phyloP scores from a whole-genome alignment of 2,888 invertebrate genomes.

The Tuta absoluta region DNA sequence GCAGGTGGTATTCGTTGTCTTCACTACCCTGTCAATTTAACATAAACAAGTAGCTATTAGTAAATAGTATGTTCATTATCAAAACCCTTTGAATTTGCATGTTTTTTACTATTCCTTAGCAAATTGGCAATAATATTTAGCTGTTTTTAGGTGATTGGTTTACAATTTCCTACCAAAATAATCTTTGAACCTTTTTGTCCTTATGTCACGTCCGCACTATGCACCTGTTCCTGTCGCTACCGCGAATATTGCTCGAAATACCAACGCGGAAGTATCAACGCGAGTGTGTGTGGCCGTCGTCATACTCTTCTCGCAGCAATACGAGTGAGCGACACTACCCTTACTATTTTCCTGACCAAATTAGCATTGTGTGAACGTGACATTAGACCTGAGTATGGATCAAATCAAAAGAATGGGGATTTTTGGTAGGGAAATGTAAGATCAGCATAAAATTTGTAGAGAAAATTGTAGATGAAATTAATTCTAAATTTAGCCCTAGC shows the following conservation, averaged over 20 bases:
- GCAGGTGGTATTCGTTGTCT: neutral
- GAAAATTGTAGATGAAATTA: constrained; percentile 28
- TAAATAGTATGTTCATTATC: neutral
- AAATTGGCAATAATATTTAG: constrained; percentile 5
- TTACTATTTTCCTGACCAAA: no score
- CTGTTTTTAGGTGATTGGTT: constrained; percentile 17
- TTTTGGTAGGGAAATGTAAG: neutral
- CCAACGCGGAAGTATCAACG: no score
- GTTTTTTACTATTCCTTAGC: constrained; percentile 15
- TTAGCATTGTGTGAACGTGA: no score
- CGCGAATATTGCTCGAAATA: no score
- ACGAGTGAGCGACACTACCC: no score
- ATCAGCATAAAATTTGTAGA: constrained; percentile 13
- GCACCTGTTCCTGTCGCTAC: no score
- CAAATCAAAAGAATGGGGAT: no score
- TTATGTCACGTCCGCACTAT: no score
- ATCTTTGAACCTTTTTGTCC: no score
- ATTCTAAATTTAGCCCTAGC: constrained; percentile 18
- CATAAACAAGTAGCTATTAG: neutral
- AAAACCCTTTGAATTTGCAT: neutral
- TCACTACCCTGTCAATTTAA: neutral
- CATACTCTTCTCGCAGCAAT: no score
- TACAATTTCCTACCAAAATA: neutral
- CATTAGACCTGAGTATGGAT: no score
- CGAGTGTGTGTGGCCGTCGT: no score